Evolutionary conservation across 2,797 vertebrate genomes (phyloP), one percentile per base, ranked within the genome.

Genomic region (Cyprinodon diabolis): DNA sequence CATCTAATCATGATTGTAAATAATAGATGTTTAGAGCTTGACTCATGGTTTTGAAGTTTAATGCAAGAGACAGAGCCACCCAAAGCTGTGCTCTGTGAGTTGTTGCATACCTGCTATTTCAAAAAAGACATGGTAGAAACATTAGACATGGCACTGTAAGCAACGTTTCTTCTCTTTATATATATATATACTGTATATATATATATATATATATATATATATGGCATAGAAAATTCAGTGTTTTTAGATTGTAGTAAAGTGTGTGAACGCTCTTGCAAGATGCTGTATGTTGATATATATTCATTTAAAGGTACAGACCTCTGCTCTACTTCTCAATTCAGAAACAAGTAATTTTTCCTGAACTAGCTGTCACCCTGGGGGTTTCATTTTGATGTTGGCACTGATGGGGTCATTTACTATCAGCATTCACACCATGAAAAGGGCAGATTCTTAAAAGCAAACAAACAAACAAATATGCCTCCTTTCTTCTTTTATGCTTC

Each of bases 11-110:
- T 71, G 62, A 75, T 73, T 1, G n/a, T 91, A 81, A 90, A 92
- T 89, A 91, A 86, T 89, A 76, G 84, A 85, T 76, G 81, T 77
- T 85, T 82, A 83, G 82, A 84, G 77, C 89, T 76, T 84, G 81
- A 82, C 81, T 89, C 86, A 58, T 82, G 76, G 79, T 83, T 84
- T 84, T 82, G 80, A 89, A 83, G 75, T 83, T 83, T 72, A 84
- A 81, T 75, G 79, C 4, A 25, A 74, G 71, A 89, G 86, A 87
- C 77, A 68, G 83, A 85, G 54, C 40, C 62, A 78, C 69, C 79
- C 77, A 49, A 83, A 71, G 74, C 72, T 73, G 73, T 40, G n/a
- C 76, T 81, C 68, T 74, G 72, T 73, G 35, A 67, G 52, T 48
- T 80, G 62, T 69, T 70, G 57, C 60, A 40, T 47, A 69, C 25